Evolutionary conservation across 2,888 invertebrate genomes (phyloP), one percentile per base, ranked within the genome.

Genomic region (Epinotia nisella): DNA sequence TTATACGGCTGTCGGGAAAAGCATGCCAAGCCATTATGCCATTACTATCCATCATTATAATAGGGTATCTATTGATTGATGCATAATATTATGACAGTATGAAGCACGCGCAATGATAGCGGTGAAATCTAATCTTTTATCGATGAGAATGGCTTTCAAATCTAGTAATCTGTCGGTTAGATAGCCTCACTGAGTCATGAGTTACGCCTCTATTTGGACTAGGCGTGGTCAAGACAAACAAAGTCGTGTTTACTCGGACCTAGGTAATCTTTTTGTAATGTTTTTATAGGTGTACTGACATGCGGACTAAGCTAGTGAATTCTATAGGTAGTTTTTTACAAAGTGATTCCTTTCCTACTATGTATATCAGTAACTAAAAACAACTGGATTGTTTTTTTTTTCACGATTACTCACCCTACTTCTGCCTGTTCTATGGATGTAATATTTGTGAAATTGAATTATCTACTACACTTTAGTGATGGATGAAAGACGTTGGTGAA

Each of bases 31-130:
- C 62, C 56, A 62, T 69, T 59, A 69, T 41, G 73, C 73, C 15
- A 73, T 68, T 73, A 68, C 68, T 11, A 73, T 73, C 73, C 58
- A 64, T 73, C 73, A 69, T 53, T 64, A 59, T 73, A 73, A 73
- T 68, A 53, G 61, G 49, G 67, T 62, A 68, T 62, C 68, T 64
- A 69, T 73, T 69, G 68, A 64, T 58, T 68, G 73, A 73, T 73
- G 72, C 72, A 68, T 72, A 73, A 68, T 73, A 59, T 68, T 72
- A 64, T 73, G 73, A 64, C 73, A 73, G 69, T 58, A 59, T 73
- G 39, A 73, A 73, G 72, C 15, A 51, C 60, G 69, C 58, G 67
- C 61, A 51, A 39, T 67, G 61, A 72, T 72, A 61, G 49, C 45
- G 56, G 55, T 49, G 70, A 61, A 62, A 58, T 59, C 61, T 69